Percentiles rank a stretch among this genome's conserved stretches.
Evolutionary conservation across 2,113 vertebrate genomes (phyloP).

Genomic region (Erinaceus europaeus): DNA sequence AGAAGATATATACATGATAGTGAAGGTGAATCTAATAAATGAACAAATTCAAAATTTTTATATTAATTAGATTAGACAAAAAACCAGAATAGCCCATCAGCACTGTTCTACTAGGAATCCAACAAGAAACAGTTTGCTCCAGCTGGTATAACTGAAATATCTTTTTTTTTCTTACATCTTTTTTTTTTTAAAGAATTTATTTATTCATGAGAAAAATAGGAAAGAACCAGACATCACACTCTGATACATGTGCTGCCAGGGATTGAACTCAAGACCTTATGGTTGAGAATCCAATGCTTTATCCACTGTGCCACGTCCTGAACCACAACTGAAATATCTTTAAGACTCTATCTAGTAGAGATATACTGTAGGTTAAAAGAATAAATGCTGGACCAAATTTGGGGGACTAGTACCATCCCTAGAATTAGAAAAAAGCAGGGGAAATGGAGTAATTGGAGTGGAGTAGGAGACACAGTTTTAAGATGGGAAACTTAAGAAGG

Average conservation of each 20-base stretch:
- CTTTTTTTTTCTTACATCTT: too few relatives aligned
- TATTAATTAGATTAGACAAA: not conserved
- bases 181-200: too few relatives aligned
- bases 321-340: too few relatives aligned
- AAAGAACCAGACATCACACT: too few relatives aligned
- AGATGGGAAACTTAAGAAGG: not conserved
- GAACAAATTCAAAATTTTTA: not conserved
- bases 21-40: not conserved
- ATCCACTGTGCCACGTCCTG: too few relatives aligned
- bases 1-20: too few relatives aligned
- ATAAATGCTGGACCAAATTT: not conserved
- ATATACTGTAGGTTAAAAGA: not conserved
- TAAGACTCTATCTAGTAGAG: not conserved
- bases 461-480: not conserved
- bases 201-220: too few relatives aligned
- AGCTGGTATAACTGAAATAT: not conserved
- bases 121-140: not conserved
- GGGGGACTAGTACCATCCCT: not conserved
- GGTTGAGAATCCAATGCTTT: too few relatives aligned
- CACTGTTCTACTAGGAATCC: not conserved
- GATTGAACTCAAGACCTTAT: too few relatives aligned
- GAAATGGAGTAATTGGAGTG: not conserved
- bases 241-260: too few relatives aligned
- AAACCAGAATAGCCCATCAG: not conserved
- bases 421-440: not conserved